Percentiles rank a stretch among this genome's conserved stretches.
Conservation (phyloP, 2,888 invertebrate species). For the Ichneumoninae sp. region DNA sequence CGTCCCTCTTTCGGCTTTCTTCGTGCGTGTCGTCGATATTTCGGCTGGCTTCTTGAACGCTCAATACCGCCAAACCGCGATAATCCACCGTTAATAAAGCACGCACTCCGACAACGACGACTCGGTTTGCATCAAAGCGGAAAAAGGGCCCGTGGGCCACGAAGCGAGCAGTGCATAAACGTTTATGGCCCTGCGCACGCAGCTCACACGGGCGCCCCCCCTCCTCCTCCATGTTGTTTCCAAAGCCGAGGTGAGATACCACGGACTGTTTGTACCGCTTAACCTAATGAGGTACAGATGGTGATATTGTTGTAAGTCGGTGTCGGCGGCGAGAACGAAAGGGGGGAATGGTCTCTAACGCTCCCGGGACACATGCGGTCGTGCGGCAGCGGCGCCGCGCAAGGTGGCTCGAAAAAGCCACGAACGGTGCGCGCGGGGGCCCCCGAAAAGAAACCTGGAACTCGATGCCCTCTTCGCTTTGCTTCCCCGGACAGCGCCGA, state of each 20-base stretch:
- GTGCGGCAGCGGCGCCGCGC: slow-evolving; percentile 64
- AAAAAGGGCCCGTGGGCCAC: slow-evolving; percentile 45
- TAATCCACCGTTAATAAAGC: background rate
- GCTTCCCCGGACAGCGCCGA: slow-evolving; percentile 52
- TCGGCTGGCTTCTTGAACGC: background rate
- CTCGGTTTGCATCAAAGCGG: slow-evolving; percentile 30
- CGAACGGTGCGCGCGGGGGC: slow-evolving; percentile 58
- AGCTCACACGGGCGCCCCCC: background rate
- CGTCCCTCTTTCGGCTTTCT: background rate
- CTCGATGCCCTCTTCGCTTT: slow-evolving; percentile 60
- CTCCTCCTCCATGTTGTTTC: background rate
- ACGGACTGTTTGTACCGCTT: slow-evolving; percentile 81
- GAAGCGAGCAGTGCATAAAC: slow-evolving; percentile 36
- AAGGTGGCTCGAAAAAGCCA: slow-evolving; percentile 77
- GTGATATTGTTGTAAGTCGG: slow-evolving; percentile 75
- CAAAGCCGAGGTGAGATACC: slow-evolving; percentile 59
- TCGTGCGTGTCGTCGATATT: background rate
- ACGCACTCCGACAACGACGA: background rate
- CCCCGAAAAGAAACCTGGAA: slow-evolving; percentile 36
- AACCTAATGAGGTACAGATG: slow-evolving; percentile 83
- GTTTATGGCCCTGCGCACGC: slow-evolving; percentile 13
- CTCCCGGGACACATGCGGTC: slow-evolving; percentile 5
- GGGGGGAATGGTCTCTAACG: slow-evolving; percentile 51
- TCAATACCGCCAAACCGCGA: background rate
- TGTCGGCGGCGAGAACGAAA: slow-evolving; percentile 52